These are phyloP conservation scores for Parazoanthus darwini DNA, from an alignment of 92 coral and sea anemone genomes.

Conservation along the genomic window DNA sequence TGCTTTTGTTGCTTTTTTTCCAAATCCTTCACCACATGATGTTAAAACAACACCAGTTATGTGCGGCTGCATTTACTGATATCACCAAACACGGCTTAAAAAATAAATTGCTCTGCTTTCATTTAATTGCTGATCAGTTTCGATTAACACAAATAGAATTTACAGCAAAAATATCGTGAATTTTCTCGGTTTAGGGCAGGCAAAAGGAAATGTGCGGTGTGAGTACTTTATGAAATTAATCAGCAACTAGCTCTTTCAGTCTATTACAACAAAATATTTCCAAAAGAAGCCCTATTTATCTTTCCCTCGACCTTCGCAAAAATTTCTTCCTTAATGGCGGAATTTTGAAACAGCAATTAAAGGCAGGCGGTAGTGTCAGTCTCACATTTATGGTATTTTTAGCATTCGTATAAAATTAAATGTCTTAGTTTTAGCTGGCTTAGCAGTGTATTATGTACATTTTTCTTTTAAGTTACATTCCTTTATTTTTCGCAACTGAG, in stretches of 20 bases:
- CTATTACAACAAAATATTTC: not conserved
- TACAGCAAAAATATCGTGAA: not conserved
- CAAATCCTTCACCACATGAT: not conserved
- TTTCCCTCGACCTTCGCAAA: not conserved
- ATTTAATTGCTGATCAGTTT: not conserved
- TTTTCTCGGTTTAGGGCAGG: not conserved
- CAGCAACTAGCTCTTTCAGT: not conserved
- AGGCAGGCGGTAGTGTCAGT: not conserved
- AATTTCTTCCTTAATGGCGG: not conserved
- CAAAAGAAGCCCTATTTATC: not conserved
- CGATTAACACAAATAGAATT: too few relatives aligned
- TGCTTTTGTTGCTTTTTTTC: not conserved
- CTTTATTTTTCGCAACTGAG: not conserved
- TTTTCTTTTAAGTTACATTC: not conserved
- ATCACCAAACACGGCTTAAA: too few relatives aligned
- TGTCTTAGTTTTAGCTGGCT: not conserved
- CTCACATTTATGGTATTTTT: too few relatives aligned
- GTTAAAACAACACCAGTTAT: not conserved
- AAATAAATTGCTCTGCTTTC: not conserved
- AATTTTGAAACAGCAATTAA: not conserved
- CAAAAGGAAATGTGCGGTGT: too few relatives aligned
- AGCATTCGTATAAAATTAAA: not conserved
- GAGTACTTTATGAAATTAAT: not conserved
- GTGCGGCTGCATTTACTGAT: too few relatives aligned
- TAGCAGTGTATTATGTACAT: not conserved